These are phyloP conservation scores for Parascotia fuliginaria DNA, from an alignment of 2,888 invertebrate species.

Conservation along the genomic window DNA sequence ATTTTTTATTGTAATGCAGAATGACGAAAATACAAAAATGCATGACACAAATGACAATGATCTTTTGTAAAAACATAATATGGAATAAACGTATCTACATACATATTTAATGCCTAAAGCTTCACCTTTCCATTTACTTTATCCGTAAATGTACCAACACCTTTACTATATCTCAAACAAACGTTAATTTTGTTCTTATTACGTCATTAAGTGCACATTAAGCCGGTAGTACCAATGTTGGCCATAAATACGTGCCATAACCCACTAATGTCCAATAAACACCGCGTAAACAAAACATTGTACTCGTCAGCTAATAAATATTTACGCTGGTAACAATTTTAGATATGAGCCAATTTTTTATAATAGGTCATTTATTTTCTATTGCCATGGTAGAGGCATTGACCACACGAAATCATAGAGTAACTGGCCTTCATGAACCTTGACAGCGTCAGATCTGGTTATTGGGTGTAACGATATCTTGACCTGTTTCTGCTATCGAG, in stretches of 20 bases:
- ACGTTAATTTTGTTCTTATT: constrained; percentile 8
- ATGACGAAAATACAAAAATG: too few species aligned
- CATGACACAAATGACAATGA: too few species aligned
- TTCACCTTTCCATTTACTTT: not conserved
- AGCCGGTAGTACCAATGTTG: constrained; percentile 10
- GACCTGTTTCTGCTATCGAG: too few species aligned
- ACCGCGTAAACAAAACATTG: constrained; percentile 24
- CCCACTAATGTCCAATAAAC: constrained; percentile 24
- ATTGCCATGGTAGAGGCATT: too few species aligned
- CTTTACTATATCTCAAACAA: not conserved
- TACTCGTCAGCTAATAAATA: not conserved
- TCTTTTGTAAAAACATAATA: too few species aligned
- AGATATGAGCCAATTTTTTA: not conserved
- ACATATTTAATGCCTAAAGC: not conserved
- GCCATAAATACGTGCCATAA: constrained; percentile 25
- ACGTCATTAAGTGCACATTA: constrained; percentile 17
- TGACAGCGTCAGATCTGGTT: too few species aligned
- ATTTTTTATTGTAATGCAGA: too few species aligned
- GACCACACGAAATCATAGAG: too few species aligned
- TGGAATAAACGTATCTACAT: too few species aligned
- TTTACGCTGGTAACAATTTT: not conserved
- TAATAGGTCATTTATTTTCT: too few species aligned
- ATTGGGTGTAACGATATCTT: too few species aligned
- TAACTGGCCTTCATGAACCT: too few species aligned
- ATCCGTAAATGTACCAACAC: not conserved